Percentiles rank a stretch among this genome's conserved stretches.
Conservation (phyloP, 2,797 vertebrate species). For the Macrochelys suwanniensis region DNA sequence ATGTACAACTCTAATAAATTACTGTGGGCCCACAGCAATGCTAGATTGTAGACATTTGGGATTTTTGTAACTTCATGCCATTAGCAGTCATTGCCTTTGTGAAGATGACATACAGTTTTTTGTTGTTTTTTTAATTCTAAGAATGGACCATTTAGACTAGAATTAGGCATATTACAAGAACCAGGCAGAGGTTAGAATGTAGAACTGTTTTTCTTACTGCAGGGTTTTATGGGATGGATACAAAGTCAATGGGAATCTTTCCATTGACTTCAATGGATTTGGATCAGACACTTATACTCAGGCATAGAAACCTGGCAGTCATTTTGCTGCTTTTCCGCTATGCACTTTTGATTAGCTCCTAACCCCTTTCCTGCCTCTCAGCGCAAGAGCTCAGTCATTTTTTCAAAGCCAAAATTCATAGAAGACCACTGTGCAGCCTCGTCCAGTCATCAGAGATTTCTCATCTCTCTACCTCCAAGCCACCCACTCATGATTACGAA, state of each 20-base stretch:
- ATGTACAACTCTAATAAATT: neutral
- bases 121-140: neutral
- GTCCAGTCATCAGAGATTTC: neutral
- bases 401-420: neutral
- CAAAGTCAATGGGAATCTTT: neutral
- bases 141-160: neutral
- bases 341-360: neutral
- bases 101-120: neutral
- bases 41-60: neutral
- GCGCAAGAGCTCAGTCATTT: neutral
- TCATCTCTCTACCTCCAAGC: accelerated
- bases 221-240: neutral
- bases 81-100: neutral
- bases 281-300: neutral
- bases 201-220: neutral
- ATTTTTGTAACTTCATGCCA: neutral
- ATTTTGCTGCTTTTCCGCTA: accelerated
- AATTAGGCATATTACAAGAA: neutral
- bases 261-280: neutral
- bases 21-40: neutral
- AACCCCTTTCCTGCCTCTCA: neutral
- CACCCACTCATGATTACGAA: accelerated
- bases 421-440: neutral
- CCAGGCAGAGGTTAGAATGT: neutral
- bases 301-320: neutral